These are phyloP conservation scores for Semibalanus balanoides DNA, from an alignment of 1,140 invertebrate species.

Conservation along the genomic window DNA sequence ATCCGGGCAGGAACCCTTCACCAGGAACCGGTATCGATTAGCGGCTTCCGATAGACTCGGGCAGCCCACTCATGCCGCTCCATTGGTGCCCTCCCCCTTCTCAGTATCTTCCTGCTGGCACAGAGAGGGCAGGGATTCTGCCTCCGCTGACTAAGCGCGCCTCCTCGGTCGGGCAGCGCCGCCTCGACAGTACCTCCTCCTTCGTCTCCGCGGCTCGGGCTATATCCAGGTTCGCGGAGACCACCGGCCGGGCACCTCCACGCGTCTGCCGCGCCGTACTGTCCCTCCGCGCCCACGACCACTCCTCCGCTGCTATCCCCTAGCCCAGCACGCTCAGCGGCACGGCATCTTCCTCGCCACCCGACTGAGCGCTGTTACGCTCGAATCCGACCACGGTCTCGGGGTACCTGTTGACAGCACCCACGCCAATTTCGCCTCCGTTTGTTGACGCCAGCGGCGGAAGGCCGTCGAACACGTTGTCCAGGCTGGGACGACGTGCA, in stretches of 20 bases:
- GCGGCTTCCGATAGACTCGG: conserved; percentile 25
- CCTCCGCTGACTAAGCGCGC: background rate
- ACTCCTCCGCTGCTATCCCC: too few relatives aligned
- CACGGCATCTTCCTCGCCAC: background rate
- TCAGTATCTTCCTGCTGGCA: background rate
- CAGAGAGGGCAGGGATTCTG: background rate
- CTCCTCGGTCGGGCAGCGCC: background rate
- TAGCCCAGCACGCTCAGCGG: too few relatives aligned
- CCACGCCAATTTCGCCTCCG: background rate
- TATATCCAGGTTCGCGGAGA: background rate
- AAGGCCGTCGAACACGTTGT: background rate
- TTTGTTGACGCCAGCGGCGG: background rate
- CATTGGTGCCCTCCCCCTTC: background rate
- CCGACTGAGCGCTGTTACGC: background rate
- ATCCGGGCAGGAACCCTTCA: conserved; percentile 28
- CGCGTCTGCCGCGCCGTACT: background rate
- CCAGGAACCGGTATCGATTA: conserved; percentile 32
- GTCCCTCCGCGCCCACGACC: too few relatives aligned
- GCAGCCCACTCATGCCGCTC: background rate
- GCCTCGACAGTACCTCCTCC: background rate
- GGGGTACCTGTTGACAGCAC: background rate
- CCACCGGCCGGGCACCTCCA: background rate
- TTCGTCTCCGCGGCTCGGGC: background rate
- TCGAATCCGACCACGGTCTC: background rate
- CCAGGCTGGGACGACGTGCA: background rate